Conservation (phyloP, 2,113 vertebrate genomes). For the Chascanopsetta lugubris region DNA sequence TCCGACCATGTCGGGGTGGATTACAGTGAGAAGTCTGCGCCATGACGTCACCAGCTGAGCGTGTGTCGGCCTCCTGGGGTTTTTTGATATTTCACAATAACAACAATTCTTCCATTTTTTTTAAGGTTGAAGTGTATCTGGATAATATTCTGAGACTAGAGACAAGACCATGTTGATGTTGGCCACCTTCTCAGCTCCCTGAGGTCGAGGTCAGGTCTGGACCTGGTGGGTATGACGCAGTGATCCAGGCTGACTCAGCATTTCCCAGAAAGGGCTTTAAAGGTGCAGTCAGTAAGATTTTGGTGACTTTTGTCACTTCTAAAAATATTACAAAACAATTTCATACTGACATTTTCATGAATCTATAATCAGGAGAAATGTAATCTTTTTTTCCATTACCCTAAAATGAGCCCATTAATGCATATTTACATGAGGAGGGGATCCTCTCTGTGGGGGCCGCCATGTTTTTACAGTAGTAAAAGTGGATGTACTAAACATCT, state of each 20-base stretch:
- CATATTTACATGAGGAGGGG: too few species aligned
- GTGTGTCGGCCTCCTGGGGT: conserved; percentile 2
- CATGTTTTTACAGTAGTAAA: too few species aligned
- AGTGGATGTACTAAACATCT: too few species aligned
- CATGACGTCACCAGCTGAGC: conserved; percentile 4
- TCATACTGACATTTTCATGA: too few species aligned
- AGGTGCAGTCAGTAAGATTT: too few species aligned
- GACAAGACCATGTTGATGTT: conserved; percentile 20
- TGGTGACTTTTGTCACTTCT: too few species aligned
- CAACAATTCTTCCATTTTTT: conserved; percentile 19
- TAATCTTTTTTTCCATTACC: too few species aligned
- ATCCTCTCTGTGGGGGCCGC: too few species aligned
- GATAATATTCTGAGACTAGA: conserved; percentile 27
- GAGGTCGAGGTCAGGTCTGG: conserved; percentile 16
- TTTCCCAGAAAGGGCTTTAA: too few species aligned
- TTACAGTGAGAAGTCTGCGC: conserved; percentile 31
- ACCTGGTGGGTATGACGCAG: neutral
- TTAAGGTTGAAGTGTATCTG: conserved; percentile 16
- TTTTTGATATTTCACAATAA: conserved; percentile 31
- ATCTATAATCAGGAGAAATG: too few species aligned
- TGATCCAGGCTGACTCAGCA: neutral
- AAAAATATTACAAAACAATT: too few species aligned
- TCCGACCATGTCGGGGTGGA: conserved; percentile 49
- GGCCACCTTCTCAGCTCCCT: neutral
- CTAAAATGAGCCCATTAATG: too few species aligned